These are phyloP conservation scores for Amphipyra tragopoginis DNA, from an alignment of 2,888 invertebrate genomes.

Conservation along the genomic window DNA sequence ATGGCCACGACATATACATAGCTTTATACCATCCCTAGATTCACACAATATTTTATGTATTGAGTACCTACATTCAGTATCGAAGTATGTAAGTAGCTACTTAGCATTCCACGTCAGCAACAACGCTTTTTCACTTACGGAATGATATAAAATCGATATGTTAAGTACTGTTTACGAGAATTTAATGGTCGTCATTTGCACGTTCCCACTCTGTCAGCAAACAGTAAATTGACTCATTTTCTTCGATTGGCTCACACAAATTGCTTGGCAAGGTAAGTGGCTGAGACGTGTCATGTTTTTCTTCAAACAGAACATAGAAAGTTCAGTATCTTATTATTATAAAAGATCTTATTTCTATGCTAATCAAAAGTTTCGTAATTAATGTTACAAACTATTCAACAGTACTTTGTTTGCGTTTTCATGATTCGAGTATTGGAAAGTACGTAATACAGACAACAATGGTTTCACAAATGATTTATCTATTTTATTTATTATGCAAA, in stretches of 20 bases:
- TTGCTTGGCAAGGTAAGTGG: slow-evolving; percentile 32
- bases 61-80: no score
- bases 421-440: slow-evolving; percentile 21
- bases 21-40: no score
- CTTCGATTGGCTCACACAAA: slow-evolving; percentile 35
- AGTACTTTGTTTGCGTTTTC: slow-evolving; percentile 3
- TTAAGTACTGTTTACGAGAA: slow-evolving; percentile 5
- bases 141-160: slow-evolving; percentile 32
- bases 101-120: no score
- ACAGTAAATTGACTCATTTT: slow-evolving; percentile 35
- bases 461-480: not conserved
- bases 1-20: no score
- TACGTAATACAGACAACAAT: not conserved
- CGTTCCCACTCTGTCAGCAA: slow-evolving; percentile 21
- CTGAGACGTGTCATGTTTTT: slow-evolving; percentile 17
- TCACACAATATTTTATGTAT: no score
- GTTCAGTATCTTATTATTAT: not conserved
- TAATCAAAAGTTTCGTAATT: slow-evolving; percentile 26
- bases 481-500: no score
- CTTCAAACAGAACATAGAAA: slow-evolving; percentile 8
- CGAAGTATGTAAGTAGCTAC: no score
- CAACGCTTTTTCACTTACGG: not conserved
- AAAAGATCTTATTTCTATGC: not conserved
- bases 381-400: slow-evolving; percentile 10
- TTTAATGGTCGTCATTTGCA: slow-evolving; percentile 40